phyloP scores from a whole-genome alignment of 2,113 vertebrate species.

The Rousettus leschenaultii region DNA sequence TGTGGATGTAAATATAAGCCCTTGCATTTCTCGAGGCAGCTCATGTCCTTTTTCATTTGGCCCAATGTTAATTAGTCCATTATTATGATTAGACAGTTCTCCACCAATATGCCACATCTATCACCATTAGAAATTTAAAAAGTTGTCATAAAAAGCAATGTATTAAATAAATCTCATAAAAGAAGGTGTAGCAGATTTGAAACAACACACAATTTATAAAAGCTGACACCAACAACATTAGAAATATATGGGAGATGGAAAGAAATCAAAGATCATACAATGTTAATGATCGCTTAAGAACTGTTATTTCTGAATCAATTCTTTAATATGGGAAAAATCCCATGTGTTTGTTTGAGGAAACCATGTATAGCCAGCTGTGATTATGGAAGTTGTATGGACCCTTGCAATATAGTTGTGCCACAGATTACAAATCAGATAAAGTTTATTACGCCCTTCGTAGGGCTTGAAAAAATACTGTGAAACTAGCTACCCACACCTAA shows the following conservation, averaged over 20 bases:
- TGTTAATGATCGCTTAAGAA: slow-evolving; percentile 43
- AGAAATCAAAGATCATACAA: not conserved
- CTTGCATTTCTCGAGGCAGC: not conserved
- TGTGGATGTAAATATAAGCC: not conserved
- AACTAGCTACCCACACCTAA: not conserved
- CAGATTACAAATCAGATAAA: not conserved
- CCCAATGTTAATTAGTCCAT: not conserved
- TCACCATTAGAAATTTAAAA: not conserved
- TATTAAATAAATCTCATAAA: not conserved
- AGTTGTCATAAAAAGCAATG: not conserved
- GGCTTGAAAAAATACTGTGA: not conserved
- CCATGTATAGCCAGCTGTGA: not conserved
- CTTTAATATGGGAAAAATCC: not conserved
- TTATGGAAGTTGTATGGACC: not conserved
- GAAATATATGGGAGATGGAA: not conserved
- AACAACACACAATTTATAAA: not conserved
- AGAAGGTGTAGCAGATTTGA: not conserved
- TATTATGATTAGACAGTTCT: not conserved
- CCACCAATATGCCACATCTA: not conserved
- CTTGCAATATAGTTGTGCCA: not conserved
- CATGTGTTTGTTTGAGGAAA: not conserved
- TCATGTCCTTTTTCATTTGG: not conserved
- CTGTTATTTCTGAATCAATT: not conserved
- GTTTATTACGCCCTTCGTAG: not conserved
- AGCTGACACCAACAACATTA: not conserved